Conservation (phyloP, 2,888 invertebrate species). For the Matsumyia berberina region DNA sequence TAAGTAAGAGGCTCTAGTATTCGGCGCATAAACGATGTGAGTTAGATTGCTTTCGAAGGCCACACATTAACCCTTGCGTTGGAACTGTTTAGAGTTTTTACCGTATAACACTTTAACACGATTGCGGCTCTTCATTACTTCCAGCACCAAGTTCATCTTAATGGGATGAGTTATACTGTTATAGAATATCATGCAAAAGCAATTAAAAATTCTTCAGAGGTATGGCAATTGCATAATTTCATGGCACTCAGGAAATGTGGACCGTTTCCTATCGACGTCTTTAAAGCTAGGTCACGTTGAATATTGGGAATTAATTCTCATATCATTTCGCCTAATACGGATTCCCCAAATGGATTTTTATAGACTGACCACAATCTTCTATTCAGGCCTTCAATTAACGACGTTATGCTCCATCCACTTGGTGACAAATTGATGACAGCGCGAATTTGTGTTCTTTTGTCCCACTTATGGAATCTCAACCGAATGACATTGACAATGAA, state of each 20-base stretch:
- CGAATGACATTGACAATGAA: constrained; percentile 44
- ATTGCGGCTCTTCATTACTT: too few species aligned
- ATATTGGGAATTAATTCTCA: constrained; percentile 2
- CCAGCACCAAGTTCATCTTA: too few species aligned
- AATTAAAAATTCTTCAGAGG: too few species aligned
- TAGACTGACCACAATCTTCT: constrained; percentile 1
- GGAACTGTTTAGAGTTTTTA: too few species aligned
- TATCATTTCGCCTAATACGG: background rate
- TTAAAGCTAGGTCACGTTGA: background rate
- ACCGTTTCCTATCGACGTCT: background rate
- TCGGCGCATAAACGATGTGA: too few species aligned
- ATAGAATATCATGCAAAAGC: too few species aligned
- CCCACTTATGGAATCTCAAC: too few species aligned
- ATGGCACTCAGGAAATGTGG: background rate
- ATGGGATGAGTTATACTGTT: too few species aligned
- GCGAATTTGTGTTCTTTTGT: background rate
- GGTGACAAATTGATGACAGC: constrained; percentile 13
- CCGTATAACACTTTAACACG: too few species aligned
- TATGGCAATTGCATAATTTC: background rate
- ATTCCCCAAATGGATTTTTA: background rate
- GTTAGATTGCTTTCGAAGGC: too few species aligned
- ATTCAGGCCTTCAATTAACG: constrained; percentile 12
- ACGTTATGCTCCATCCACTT: background rate
- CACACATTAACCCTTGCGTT: too few species aligned
- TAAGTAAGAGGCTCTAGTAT: too few species aligned